These are phyloP conservation scores for Drosophila trapezifrons DNA, from an alignment of 1,140 invertebrate genomes.

Conservation along the genomic window DNA sequence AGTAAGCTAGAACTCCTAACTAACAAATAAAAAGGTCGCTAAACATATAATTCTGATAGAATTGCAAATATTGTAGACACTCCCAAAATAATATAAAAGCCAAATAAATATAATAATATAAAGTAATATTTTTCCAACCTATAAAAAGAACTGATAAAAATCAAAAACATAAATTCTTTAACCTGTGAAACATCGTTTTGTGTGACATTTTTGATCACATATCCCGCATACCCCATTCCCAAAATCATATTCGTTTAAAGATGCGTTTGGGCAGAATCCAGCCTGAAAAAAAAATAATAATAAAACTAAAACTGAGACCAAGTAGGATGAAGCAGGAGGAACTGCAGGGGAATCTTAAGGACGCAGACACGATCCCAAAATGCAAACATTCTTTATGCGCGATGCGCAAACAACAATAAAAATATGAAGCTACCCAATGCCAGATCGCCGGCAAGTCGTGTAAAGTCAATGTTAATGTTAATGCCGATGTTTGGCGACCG, in stretches of 20 bases:
- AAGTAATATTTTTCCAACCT: too few relatives aligned
- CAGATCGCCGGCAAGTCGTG: constrained; percentile 75
- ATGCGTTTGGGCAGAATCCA: constrained; percentile 67
- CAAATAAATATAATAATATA: too few relatives aligned
- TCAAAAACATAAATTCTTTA: too few relatives aligned
- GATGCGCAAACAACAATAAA: constrained; percentile 81
- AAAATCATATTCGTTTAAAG: constrained; percentile 36
- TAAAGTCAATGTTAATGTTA: constrained; percentile 84
- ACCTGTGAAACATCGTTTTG: not conserved
- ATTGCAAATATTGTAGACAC: too few relatives aligned
- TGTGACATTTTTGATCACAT: not conserved
- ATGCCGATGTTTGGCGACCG: constrained; percentile 66
- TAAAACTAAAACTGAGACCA: constrained; percentile 35
- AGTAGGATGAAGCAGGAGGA: constrained; percentile 6
- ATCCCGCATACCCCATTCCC: constrained; percentile 27
- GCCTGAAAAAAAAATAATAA: constrained; percentile 10
- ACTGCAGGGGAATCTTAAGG: constrained; percentile 55
- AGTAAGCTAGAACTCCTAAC: too few relatives aligned
- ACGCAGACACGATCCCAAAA: constrained; percentile 67
- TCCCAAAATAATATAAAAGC: too few relatives aligned
- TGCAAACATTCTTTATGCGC: constrained; percentile 73
- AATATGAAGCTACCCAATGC: constrained; percentile 79
- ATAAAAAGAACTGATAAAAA: too few relatives aligned
- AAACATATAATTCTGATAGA: too few relatives aligned
- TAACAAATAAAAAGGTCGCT: too few relatives aligned